A percentile compares a stretch with the other conserved stretches of the same genome.
phyloP scores from a whole-genome alignment of 2,888 invertebrate species.

The Drosophila subsilvestris region DNA sequence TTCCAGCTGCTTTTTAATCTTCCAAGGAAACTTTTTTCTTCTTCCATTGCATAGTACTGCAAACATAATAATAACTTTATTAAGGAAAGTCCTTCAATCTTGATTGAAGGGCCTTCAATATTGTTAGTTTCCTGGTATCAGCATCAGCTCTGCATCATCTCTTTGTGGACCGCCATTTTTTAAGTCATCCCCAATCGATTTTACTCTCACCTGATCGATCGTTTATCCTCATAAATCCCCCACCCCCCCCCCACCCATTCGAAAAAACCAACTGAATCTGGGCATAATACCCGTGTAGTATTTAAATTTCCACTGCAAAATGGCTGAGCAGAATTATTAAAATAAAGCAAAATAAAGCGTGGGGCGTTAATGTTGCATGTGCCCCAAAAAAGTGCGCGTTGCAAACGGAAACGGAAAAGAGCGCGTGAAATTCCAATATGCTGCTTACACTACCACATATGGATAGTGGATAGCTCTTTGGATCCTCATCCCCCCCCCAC shows the following conservation, averaged over 20 bases:
- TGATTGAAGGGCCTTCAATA: not conserved
- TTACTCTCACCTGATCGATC: not conserved
- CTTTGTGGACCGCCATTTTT: not conserved
- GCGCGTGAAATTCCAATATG: slow-evolving; percentile 63
- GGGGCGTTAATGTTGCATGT: slow-evolving; percentile 45
- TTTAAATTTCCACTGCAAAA: slow-evolving; percentile 12
- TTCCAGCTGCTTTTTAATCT: no score
- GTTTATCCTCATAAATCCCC: not conserved
- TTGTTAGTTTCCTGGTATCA: not conserved
- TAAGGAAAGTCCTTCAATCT: no score
- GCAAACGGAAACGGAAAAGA: slow-evolving; percentile 51
- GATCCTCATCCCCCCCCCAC: not conserved
- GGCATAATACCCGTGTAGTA: slow-evolving; percentile 17
- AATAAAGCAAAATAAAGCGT: slow-evolving; percentile 27
- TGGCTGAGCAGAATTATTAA: slow-evolving; percentile 12
- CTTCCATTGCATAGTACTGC: no score
- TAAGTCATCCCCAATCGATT: slow-evolving; percentile 13
- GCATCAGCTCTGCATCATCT: no score
- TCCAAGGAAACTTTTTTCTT: no score
- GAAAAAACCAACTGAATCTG: not conserved
- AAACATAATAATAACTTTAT: no score
- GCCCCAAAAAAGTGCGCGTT: slow-evolving; percentile 43
- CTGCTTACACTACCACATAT: slow-evolving; percentile 30
- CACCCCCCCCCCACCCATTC: not conserved
- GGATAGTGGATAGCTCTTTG: not conserved